Evolutionary conservation across 2,797 vertebrate genomes (phyloP).

Genomic region (Muraenolepis orangiensis): DNA sequence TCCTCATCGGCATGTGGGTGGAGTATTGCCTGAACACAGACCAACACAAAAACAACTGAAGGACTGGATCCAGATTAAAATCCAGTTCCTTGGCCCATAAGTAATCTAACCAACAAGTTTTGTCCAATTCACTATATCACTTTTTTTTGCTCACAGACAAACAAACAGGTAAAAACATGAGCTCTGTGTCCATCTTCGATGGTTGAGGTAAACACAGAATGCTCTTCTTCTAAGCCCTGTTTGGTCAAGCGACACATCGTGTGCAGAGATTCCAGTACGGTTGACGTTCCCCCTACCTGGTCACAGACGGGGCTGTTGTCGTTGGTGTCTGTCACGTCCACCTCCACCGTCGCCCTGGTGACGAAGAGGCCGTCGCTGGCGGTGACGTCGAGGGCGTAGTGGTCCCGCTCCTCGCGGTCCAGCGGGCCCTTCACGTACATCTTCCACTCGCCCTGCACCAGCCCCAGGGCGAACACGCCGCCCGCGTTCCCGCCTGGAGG

Average conservation of each 20-base stretch:
- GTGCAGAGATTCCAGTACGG: not conserved
- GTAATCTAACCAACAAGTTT: no score
- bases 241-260: not conserved
- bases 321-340: conserved; percentile 87
- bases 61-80: no score
- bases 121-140: no score
- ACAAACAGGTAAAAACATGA: no score
- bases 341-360: conserved; percentile 85
- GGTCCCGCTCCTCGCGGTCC: conserved; percentile 87
- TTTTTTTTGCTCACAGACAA: no score
- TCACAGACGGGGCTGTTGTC: conserved; percentile 92
- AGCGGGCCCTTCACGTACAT: conserved; percentile 92
- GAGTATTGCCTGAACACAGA: not conserved
- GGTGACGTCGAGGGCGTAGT: conserved; percentile 89
- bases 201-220: no score
- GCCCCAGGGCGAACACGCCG: conserved; percentile 89
- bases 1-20: not conserved
- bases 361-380: conserved; percentile 94
- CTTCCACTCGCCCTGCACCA: conserved; percentile 96
- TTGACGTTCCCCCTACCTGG: conserved; percentile 74
- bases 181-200: no score
- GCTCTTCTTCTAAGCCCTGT: not conserved
- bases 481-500: conserved; percentile 88
- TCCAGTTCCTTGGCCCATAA: no score
- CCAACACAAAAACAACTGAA: not conserved